phyloP scores from a whole-genome alignment of 2,797 vertebrate species.

The Cynodonichthys magdalenae region DNA sequence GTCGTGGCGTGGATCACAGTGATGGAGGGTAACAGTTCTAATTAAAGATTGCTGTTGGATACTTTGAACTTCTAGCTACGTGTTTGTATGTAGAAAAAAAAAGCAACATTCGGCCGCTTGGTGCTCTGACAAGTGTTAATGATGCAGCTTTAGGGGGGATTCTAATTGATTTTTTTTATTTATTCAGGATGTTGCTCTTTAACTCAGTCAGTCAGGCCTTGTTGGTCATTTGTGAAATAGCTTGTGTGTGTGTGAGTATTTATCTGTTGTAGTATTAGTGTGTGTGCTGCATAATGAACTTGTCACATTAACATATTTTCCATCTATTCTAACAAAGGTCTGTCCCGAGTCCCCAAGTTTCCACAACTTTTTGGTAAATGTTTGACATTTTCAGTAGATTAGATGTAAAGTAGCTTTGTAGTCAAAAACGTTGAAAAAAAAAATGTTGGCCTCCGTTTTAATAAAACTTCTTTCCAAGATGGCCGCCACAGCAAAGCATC shows the following conservation, averaged over 20 bases:
- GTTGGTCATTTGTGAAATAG: slow-evolving; percentile 48
- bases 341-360: slow-evolving; percentile 76
- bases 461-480: no score
- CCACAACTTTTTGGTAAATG: slow-evolving; percentile 78
- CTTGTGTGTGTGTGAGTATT: slow-evolving; percentile 19
- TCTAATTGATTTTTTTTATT: slow-evolving; percentile 40
- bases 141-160: slow-evolving; percentile 35
- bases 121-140: slow-evolving; percentile 8
- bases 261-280: slow-evolving; percentile 26
- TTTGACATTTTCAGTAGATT: slow-evolving; percentile 21
- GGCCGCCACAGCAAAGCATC: no score
- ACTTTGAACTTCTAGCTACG: slow-evolving; percentile 40
- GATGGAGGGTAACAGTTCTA: slow-evolving; percentile 79
- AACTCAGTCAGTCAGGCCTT: slow-evolving; percentile 29
- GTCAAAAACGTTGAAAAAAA: no score
- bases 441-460: no score
- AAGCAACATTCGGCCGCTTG: slow-evolving; percentile 29
- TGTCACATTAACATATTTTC: slow-evolving; percentile 43
- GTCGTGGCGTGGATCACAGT: slow-evolving; percentile 82
- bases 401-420: slow-evolving; percentile 17
- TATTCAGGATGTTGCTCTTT: slow-evolving; percentile 19
- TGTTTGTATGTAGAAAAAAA: slow-evolving; percentile 20
- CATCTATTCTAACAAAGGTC: slow-evolving; percentile 68
- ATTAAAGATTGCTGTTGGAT: slow-evolving; percentile 48
- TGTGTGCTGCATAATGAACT: slow-evolving; percentile 1